phyloP scores from a whole-genome alignment of 1,140 invertebrate genomes.

The Pachypeltis micranthus region DNA sequence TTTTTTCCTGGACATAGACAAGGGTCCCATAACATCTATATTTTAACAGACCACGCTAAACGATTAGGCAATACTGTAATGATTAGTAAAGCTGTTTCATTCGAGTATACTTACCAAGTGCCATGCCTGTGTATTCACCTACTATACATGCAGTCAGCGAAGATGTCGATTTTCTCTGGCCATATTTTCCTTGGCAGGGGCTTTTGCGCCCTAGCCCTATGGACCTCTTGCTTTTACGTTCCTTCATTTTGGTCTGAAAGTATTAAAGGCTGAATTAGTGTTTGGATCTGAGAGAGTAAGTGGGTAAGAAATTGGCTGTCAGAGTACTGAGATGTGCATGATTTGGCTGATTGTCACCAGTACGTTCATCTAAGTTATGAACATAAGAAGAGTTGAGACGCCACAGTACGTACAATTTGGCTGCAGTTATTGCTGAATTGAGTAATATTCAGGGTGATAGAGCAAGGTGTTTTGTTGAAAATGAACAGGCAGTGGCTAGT shows the following conservation, averaged over 20 bases:
- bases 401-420: too few species aligned
- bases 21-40: too few species aligned
- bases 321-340: neutral
- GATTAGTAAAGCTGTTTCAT: too few species aligned
- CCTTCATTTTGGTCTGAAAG: neutral
- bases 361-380: neutral
- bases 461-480: neutral
- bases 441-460: neutral
- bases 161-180: neutral
- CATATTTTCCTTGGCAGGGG: neutral
- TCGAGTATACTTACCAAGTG: neutral
- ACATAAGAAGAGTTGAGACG: too few species aligned
- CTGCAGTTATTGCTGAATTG: too few species aligned
- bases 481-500: neutral
- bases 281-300: constrained; percentile 6
- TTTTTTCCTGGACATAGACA: too few species aligned
- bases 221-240: constrained; percentile 3
- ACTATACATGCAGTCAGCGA: constrained; percentile 5
- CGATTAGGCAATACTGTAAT: too few species aligned
- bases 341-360: neutral
- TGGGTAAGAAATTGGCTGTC: neutral
- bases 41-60: too few species aligned
- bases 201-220: neutral
- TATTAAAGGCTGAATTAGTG: too few species aligned
- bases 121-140: constrained; percentile 8